Evolutionary conservation across 2,797 vertebrate species (phyloP).

Genomic region (Gallinago nigripennis): DNA sequence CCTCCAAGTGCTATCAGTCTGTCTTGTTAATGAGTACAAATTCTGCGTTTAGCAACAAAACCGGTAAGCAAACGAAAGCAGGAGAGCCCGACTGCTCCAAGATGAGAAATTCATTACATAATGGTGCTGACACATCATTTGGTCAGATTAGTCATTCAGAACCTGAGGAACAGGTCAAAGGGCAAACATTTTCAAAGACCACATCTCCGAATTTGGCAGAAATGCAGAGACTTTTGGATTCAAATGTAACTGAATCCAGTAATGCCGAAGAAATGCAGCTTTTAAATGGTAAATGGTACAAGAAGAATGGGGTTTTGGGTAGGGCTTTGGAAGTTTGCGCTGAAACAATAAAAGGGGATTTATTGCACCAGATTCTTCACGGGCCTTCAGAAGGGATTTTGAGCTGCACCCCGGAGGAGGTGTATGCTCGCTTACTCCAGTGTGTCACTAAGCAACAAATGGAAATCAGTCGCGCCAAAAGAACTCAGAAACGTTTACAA

Average conservation of each 20-base stretch:
- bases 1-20: slow-evolving; percentile 75
- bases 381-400: slow-evolving; percentile 47
- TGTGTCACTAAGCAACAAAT: slow-evolving; percentile 82
- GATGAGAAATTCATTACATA: slow-evolving; percentile 70
- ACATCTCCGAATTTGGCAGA: slow-evolving; percentile 47
- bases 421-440: slow-evolving; percentile 74
- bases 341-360: slow-evolving; percentile 66
- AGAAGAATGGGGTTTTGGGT: slow-evolving; percentile 69
- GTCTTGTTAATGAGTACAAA: slow-evolving; percentile 78
- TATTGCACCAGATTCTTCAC: slow-evolving; percentile 69
- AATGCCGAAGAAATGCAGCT: slow-evolving; percentile 66
- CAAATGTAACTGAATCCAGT: slow-evolving; percentile 56
- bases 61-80: slow-evolving; percentile 55
- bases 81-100: slow-evolving; percentile 65
- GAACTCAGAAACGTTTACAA: slow-evolving; percentile 84
- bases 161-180: slow-evolving; percentile 72
- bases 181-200: slow-evolving; percentile 57
- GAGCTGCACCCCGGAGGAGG: slow-evolving; percentile 60
- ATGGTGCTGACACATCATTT: slow-evolving; percentile 65
- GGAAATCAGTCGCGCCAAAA: slow-evolving; percentile 79
- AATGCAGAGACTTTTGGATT: slow-evolving; percentile 66
- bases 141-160: slow-evolving; percentile 52
- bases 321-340: slow-evolving; percentile 62
- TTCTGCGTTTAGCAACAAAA: slow-evolving; percentile 74
- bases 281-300: slow-evolving; percentile 71